Evolutionary conservation across 1,140 invertebrate genomes (phyloP), one percentile per base, ranked within the genome.

Genomic region (Drosophila ogumai): DNA sequence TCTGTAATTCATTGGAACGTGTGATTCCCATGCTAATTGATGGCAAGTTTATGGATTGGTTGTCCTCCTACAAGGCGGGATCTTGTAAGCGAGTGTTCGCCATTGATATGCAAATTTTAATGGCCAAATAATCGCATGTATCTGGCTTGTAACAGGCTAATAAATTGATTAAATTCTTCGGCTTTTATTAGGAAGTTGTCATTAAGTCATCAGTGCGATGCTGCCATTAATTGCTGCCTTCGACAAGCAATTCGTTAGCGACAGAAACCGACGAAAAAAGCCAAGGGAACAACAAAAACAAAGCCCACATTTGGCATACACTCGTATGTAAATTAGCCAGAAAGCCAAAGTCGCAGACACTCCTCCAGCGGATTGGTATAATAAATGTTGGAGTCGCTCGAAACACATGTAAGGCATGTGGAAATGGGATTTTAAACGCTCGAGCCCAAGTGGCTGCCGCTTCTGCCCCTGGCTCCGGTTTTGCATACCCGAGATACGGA

Each of bases 161-260:
- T 87, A 88, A 82, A 87, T 86, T 87, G 77, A 86, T 82, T 88
- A 73, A 69, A 67, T 82, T 88, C 80, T 82, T 79, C 32, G 59
- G 75, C 69, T 73, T 82, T 82, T 77, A 82, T 88, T 88, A 88
- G 79, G 82, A 87, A 87, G 82, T 87, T 87, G 84, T 88, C 82
- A 87, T 87, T 87, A 87, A 87, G 82, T 80, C 82, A 77, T 87
- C 82, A 73, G 59, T 60, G 46, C 61, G 57, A 44, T 38, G 76
- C 73, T 77, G 85, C 85, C 65, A 87, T 87, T 88, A 87, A 87
- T 88, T 87, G 85, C 57, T 68, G 76, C 67, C 81, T 82, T 58
- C 43, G 78, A 85, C 64, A 87, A 79, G 74, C 82, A 85, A 85
- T 86, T 87, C 80, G 68, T 82, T 88, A 88, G 71, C 64, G 60